Evolutionary conservation across 2,113 vertebrate genomes (phyloP).

Genomic region (Periophthalmus modestus): DNA sequence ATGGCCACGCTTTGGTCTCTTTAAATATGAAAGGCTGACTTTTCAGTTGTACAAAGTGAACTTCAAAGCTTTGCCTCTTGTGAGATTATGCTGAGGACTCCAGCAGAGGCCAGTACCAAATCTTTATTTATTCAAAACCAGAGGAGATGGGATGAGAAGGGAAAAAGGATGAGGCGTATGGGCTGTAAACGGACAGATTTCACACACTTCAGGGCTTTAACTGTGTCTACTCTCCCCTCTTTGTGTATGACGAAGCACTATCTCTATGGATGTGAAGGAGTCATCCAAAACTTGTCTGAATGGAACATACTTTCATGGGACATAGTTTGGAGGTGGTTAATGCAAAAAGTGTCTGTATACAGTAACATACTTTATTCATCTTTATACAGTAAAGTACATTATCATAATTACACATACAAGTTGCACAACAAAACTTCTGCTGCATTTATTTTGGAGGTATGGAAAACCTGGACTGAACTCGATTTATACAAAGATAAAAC

Average conservation of each 20-base stretch:
- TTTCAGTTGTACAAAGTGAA: neutral
- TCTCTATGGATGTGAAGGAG: neutral
- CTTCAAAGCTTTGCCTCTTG: slow-evolving; percentile 1
- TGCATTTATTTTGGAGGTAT: no score
- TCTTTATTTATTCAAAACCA: slow-evolving; percentile 7
- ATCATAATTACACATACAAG: no score
- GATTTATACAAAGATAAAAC: neutral
- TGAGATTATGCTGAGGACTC: slow-evolving; percentile 2
- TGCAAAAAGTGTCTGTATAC: no score
- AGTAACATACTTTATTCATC: no score
- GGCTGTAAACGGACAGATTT: neutral
- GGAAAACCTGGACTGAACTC: neutral
- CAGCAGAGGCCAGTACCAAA: neutral
- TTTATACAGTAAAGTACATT: no score
- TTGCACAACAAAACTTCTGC: neutral
- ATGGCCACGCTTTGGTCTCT: neutral
- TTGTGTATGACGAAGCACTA: neutral
- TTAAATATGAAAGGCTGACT: neutral
- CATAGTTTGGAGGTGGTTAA: no score
- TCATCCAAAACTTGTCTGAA: neutral
- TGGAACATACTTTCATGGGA: neutral
- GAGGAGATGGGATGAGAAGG: neutral
- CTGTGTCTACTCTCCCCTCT: neutral
- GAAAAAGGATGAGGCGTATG: neutral
- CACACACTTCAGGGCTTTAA: neutral